Conservation (phyloP, 2,888 invertebrate genomes). For the Cantharis nigra region DNA sequence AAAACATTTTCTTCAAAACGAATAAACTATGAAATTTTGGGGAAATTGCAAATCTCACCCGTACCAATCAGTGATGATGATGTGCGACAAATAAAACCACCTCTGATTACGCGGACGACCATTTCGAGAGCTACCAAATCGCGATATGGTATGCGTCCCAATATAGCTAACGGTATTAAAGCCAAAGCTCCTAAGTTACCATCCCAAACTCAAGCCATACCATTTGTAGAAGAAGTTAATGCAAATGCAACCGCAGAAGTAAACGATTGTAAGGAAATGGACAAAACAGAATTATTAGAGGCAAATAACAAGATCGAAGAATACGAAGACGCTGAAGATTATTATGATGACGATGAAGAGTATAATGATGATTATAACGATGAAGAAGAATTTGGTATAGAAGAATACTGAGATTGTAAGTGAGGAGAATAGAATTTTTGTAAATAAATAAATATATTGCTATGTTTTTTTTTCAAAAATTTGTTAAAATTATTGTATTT, state of each 20-base stretch:
- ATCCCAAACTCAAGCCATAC: background rate
- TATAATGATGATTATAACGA: background rate
- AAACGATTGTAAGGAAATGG: background rate
- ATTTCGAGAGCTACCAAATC: too few species aligned
- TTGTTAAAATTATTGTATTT: too few species aligned
- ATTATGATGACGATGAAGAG: background rate
- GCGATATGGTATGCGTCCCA: too few species aligned
- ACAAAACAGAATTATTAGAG: background rate
- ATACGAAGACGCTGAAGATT: background rate
- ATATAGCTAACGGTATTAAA: background rate
- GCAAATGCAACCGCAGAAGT: background rate
- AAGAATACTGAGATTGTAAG: background rate
- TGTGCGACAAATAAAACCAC: too few species aligned
- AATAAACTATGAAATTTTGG: constrained; percentile 96
- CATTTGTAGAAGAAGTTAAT: background rate
- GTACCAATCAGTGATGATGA: background rate
- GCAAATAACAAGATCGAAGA: background rate
- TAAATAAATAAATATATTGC: background rate
- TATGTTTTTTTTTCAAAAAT: background rate
- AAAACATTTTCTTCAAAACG: constrained; percentile 89
- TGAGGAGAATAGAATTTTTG: background rate
- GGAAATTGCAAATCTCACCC: constrained; percentile 66
- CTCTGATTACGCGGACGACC: too few species aligned
- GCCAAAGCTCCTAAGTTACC: background rate
- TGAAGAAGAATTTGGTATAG: background rate